Percentiles rank a stretch among this genome's conserved stretches.
Conservation (phyloP, 2,797 vertebrate species). For the Falco columbarius region DNA sequence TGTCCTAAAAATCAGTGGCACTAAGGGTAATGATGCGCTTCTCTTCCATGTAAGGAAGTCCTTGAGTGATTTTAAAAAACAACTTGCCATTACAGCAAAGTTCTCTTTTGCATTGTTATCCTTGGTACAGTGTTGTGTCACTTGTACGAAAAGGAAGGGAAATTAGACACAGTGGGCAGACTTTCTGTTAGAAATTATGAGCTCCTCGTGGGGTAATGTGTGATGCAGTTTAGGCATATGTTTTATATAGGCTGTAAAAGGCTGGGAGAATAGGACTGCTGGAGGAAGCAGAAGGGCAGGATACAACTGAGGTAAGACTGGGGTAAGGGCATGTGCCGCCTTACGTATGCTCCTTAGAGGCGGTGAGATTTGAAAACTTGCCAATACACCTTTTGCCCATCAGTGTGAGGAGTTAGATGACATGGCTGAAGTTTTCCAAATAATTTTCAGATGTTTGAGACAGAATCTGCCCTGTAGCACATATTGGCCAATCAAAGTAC, state of each 20-base stretch:
- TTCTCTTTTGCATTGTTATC: not conserved
- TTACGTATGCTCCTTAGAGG: not conserved
- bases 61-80: not conserved
- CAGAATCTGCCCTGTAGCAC: not conserved
- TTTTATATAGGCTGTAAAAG: not conserved
- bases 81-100: not conserved
- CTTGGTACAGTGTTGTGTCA: not conserved
- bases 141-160: not conserved
- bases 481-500: not conserved
- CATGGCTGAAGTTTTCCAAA: not conserved
- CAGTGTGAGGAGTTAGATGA: not conserved
- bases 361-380: not conserved
- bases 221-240: not conserved
- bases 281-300: not conserved
- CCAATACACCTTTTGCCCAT: not conserved
- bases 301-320: not conserved
- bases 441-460: not conserved
- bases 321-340: not conserved
- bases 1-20: not conserved
- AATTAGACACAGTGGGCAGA: not conserved
- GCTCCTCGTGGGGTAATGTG: not conserved
- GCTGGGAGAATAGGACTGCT: not conserved
- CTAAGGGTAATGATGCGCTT: not conserved
- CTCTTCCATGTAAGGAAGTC: not conserved
- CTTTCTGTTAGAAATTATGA: not conserved